Conservation (phyloP, 2,113 vertebrate species). For the Apus apus region DNA sequence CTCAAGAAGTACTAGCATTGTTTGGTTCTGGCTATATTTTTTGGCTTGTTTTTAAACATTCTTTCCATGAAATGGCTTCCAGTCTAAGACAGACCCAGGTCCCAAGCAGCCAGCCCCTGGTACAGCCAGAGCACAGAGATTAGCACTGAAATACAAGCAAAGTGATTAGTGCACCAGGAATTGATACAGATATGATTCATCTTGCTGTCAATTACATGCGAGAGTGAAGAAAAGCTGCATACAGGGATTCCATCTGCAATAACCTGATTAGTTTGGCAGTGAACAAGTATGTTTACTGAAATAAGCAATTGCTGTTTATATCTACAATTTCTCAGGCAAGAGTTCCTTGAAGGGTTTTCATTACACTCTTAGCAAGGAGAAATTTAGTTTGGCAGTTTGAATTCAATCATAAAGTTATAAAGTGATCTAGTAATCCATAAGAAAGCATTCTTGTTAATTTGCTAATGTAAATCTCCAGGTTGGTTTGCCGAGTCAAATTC, state of each 20-base stretch:
- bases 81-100: neutral
- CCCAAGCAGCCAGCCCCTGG: neutral
- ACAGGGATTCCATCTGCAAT: constrained; percentile 56
- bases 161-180: neutral
- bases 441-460: constrained; percentile 11
- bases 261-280: constrained; percentile 49
- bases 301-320: constrained; percentile 70
- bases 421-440: constrained; percentile 57
- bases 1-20: neutral
- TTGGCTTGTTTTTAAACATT: neutral
- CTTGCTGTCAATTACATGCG: constrained; percentile 61
- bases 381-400: constrained; percentile 59
- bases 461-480: constrained; percentile 25
- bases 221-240: constrained; percentile 57
- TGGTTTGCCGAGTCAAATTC: constrained; percentile 25
- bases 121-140: neutral
- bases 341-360: constrained; percentile 64
- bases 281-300: constrained; percentile 57
- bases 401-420: constrained; percentile 67
- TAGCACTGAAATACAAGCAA: neutral
- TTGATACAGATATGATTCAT: constrained; percentile 63
- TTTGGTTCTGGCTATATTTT: neutral
- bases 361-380: constrained; percentile 46
- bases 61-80: neutral
- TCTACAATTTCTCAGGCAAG: constrained; percentile 69